Conservation (phyloP, 2,888 invertebrate genomes). For the Erannis defoliaria region DNA sequence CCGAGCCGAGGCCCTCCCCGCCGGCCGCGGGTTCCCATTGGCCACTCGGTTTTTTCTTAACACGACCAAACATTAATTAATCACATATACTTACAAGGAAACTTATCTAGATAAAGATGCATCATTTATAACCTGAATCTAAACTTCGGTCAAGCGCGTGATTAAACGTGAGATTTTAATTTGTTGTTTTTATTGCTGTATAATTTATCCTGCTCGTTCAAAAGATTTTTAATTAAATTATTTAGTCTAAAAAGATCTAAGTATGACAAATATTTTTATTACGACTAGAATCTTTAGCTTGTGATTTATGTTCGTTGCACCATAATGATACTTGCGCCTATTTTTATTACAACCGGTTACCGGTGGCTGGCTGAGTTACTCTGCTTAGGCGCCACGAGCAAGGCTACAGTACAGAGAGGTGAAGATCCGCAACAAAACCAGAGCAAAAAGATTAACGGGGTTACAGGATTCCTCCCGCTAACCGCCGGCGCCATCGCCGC, state of each 20-base stretch:
- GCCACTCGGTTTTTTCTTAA: conserved; percentile 48
- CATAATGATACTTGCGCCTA: conserved; percentile 38
- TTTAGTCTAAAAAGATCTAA: neutral
- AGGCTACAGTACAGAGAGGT: conserved; percentile 63
- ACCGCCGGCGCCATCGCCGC: conserved; percentile 32
- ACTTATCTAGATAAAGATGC: conserved; percentile 27
- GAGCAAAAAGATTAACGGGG: conserved; percentile 77
- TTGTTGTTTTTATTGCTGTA: neutral
- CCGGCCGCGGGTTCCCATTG: conserved; percentile 55
- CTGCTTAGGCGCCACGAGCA: conserved; percentile 49
- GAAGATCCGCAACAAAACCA: conserved; percentile 68
- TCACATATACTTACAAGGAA: conserved; percentile 36
- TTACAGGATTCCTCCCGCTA: conserved; percentile 69
- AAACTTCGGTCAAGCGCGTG: neutral
- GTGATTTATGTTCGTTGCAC: conserved; percentile 33
- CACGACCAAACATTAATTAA: conserved; percentile 42
- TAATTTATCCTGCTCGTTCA: neutral
- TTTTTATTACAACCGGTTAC: conserved; percentile 58
- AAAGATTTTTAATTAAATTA: neutral
- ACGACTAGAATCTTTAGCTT: neutral
- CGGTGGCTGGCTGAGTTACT: conserved; percentile 45
- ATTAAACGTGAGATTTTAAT: neutral
- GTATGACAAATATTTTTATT: neutral
- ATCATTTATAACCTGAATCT: conserved; percentile 15
- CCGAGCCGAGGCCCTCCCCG: conserved; percentile 65